A percentile compares a stretch with the other conserved stretches of the same genome.
These are phyloP conservation scores for Drosophila navojoa DNA, from an alignment of 1,140 invertebrate species.

Conservation along the genomic window DNA sequence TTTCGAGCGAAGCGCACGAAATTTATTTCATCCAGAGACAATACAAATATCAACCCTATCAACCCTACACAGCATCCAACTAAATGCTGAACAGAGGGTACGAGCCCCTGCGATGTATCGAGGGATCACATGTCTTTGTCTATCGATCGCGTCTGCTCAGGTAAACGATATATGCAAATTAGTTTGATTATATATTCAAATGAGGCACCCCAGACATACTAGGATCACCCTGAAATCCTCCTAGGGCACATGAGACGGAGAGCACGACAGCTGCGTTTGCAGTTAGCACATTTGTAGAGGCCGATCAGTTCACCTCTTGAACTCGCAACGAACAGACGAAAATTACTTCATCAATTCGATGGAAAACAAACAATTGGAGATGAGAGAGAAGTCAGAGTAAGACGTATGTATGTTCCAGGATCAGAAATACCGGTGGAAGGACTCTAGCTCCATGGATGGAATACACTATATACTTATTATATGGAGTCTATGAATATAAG, in stretches of 20 bases:
- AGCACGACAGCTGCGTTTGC: constrained; percentile 60
- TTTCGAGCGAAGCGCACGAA: constrained; percentile 46
- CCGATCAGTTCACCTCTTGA: constrained; percentile 64
- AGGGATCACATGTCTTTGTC: constrained; percentile 60
- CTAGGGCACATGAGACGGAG: constrained; percentile 27
- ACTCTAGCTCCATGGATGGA: too few relatives aligned
- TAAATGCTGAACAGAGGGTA: constrained; percentile 17
- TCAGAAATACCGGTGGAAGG: neutral
- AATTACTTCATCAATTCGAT: constrained; percentile 27
- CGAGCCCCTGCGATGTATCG: constrained; percentile 15
- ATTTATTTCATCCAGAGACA: constrained; percentile 34
- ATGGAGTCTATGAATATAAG: too few relatives aligned
- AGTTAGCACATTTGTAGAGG: constrained; percentile 56
- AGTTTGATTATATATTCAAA: constrained; percentile 80
- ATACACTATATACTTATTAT: too few relatives aligned
- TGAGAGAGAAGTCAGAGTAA: neutral
- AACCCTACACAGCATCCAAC: constrained; percentile 53
- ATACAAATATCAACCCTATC: constrained; percentile 54
- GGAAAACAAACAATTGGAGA: neutral
- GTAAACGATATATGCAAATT: constrained; percentile 78
- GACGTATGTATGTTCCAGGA: too few relatives aligned
- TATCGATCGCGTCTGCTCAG: constrained; percentile 59
- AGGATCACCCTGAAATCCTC: constrained; percentile 8
- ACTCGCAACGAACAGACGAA: constrained; percentile 35
- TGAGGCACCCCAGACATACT: constrained; percentile 34